A percentile compares a stretch with the other conserved stretches of the same genome.
Conservation (phyloP, 2,888 invertebrate genomes). For the Zhengitettix transpicula region DNA sequence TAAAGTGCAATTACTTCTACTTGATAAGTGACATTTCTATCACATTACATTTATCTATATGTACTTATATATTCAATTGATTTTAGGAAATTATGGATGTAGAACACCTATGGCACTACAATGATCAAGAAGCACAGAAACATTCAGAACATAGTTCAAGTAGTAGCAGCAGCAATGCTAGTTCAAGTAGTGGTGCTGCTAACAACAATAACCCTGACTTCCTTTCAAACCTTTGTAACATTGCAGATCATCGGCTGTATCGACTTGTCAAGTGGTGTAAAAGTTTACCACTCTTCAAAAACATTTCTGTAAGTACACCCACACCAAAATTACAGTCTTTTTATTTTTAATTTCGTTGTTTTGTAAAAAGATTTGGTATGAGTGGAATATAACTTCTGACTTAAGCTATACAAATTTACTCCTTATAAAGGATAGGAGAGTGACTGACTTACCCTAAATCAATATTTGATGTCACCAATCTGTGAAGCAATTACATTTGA, state of each 20-base stretch:
- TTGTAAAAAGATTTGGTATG: too few relatives aligned
- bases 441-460: too few relatives aligned
- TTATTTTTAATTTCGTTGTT: too few relatives aligned
- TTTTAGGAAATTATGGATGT: constrained; percentile 86
- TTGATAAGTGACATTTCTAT: too few relatives aligned
- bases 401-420: too few relatives aligned
- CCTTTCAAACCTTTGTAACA: constrained; percentile 78
- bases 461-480: too few relatives aligned
- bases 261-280: constrained; percentile 99
- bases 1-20: too few relatives aligned
- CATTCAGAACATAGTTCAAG: constrained; percentile 21
- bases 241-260: constrained; percentile 88
- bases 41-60: constrained; percentile 10
- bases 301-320: constrained; percentile 60
- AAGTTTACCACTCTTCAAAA: constrained; percentile 88
- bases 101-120: constrained; percentile 89
- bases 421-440: too few relatives aligned
- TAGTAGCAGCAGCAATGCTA: constrained; percentile 30
- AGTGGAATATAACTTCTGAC: too few relatives aligned
- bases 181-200: constrained; percentile 11
- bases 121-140: constrained; percentile 41
- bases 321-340: too few relatives aligned
- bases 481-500: too few relatives aligned
- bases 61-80: background rate
- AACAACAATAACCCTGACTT: constrained; percentile 58